phyloP scores from a whole-genome alignment of 1,140 invertebrate species.

The Lepidotrigona ventralis region DNA sequence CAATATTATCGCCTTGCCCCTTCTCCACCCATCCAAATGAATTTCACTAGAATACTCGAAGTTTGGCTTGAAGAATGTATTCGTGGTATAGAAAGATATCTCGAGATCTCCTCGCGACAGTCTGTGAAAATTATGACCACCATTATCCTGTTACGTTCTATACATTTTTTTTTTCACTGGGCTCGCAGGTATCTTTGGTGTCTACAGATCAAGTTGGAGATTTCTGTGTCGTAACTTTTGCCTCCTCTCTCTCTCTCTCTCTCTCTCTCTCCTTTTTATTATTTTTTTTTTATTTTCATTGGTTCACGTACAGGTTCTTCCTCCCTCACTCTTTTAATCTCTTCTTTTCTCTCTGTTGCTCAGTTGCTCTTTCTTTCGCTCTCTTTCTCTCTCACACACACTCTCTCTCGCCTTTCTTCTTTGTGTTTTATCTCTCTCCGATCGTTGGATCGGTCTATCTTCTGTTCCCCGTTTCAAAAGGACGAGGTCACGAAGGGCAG shows the following conservation, averaged over 20 bases:
- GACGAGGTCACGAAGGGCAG: not conserved
- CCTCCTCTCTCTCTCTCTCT: constrained; percentile 28
- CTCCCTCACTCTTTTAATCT: constrained; percentile 19
- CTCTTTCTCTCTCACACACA: not conserved
- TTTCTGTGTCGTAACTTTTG: constrained; percentile 71
- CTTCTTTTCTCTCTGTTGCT: not conserved
- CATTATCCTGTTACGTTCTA: constrained; percentile 72
- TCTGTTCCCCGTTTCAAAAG: not conserved
- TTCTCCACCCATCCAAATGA: not conserved
- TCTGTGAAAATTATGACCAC: constrained; percentile 72
- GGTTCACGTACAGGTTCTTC: constrained; percentile 30
- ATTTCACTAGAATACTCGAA: not conserved
- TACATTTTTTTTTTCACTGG: constrained; percentile 74
- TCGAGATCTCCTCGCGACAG: not conserved
- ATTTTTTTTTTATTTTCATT: constrained; percentile 33
- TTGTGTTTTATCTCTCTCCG: not conserved
- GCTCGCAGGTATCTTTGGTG: constrained; percentile 77
- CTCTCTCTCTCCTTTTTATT: constrained; percentile 33
- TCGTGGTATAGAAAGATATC: not conserved
- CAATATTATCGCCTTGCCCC: too few relatives aligned
- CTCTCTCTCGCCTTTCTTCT: not conserved
- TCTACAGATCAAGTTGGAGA: constrained; percentile 67
- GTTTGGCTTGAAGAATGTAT: not conserved
- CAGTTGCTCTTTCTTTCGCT: not conserved
- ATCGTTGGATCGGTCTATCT: not conserved